Conservation (phyloP, 1,140 invertebrate species). For the Pogonomyrmex barbatus region DNA sequence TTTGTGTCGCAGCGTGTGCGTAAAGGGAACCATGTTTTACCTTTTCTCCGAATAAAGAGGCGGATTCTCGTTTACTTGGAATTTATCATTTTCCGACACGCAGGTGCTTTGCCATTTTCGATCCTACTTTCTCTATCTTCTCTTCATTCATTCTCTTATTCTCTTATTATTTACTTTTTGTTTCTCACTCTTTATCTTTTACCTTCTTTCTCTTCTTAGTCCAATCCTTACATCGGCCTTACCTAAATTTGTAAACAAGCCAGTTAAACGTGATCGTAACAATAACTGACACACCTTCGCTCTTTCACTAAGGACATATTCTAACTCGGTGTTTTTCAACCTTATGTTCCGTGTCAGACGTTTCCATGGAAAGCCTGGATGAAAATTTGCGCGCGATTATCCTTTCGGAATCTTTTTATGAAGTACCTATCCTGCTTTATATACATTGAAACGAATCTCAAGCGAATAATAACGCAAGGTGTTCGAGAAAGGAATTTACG, state of each 20-base stretch:
- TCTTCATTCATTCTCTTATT: constrained; percentile 53
- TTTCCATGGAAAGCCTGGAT: neutral
- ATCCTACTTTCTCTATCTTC: constrained; percentile 21
- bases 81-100: constrained; percentile 56
- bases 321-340: constrained; percentile 61
- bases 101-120: constrained; percentile 36
- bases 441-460: constrained; percentile 16
- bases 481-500: constrained; percentile 52
- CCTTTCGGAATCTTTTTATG: neutral
- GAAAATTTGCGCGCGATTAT: neutral
- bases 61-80: constrained; percentile 70
- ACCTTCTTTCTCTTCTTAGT: constrained; percentile 20
- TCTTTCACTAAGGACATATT: constrained; percentile 15
- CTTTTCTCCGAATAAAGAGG: constrained; percentile 55
- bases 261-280: constrained; percentile 62
- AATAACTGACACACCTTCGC: constrained; percentile 57
- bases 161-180: constrained; percentile 49
- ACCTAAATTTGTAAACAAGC: constrained; percentile 37
- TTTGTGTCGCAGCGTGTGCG: constrained; percentile 8
- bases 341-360: constrained; percentile 19
- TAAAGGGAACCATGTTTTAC: constrained; percentile 25
- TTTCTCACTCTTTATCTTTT: constrained; percentile 39
- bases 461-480: constrained; percentile 29
- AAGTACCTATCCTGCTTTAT: neutral
- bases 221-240: constrained; percentile 43